Evolutionary conservation across 1,140 invertebrate genomes (phyloP).

Genomic region (Bombus pascuorum): DNA sequence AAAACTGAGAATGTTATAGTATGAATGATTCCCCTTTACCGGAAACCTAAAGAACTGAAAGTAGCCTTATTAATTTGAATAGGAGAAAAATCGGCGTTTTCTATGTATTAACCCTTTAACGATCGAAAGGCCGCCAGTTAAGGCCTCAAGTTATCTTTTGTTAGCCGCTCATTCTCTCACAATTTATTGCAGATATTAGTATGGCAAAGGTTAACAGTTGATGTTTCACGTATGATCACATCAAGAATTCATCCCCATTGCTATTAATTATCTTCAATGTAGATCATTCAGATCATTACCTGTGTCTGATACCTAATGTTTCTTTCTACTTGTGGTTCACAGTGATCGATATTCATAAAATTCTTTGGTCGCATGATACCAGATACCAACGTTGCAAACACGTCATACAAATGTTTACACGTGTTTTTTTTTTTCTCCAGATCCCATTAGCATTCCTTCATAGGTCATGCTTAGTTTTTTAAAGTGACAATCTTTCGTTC

Average conservation of each 20-base stretch:
- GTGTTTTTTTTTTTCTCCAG: neutral
- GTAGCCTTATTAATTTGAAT: neutral
- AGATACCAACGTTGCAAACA: neutral
- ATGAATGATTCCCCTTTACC: neutral
- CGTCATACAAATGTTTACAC: conserved; percentile 2
- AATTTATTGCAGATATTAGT: neutral
- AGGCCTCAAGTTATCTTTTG: neutral
- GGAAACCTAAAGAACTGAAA: neutral
- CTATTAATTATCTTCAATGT: neutral
- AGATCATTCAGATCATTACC: neutral
- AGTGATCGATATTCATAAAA: neutral
- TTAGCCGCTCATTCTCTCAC: neutral
- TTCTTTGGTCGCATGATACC: neutral
- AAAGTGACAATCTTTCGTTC: conserved; percentile 30
- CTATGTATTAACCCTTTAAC: neutral
- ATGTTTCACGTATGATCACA: neutral
- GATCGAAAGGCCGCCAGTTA: no score
- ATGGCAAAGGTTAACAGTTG: neutral
- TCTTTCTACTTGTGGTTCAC: neutral
- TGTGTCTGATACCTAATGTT: neutral
- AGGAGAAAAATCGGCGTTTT: neutral
- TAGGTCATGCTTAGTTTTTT: neutral
- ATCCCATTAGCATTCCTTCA: conserved; percentile 3
- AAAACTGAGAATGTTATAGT: no score
- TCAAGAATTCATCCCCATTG: neutral